phyloP scores from a whole-genome alignment of 2,113 vertebrate genomes.

The Eleginops maclovinus region DNA sequence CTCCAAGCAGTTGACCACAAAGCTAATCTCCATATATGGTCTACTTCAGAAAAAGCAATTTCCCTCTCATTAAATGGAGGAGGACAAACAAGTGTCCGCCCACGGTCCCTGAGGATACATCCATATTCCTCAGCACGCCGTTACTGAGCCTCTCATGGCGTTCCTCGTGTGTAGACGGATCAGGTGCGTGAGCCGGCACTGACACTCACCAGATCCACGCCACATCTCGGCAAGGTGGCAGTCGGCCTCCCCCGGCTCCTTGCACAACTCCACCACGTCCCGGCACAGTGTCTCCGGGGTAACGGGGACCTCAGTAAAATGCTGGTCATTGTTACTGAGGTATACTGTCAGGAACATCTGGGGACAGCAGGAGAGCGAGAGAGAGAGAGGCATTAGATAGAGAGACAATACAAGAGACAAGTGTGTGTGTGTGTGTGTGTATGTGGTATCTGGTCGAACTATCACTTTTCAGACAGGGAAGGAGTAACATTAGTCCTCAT shows the following conservation, averaged over 20 bases:
- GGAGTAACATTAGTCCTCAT: background rate
- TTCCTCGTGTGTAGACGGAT: background rate
- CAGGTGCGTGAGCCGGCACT: background rate
- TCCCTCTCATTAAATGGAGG: slow-evolving; percentile 46
- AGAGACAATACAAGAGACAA: slow-evolving; percentile 22
- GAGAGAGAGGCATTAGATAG: slow-evolving; percentile 9
- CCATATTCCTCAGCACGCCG: slow-evolving; percentile 24
- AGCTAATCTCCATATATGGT: slow-evolving; percentile 47
- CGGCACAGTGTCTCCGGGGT: slow-evolving; percentile 94
- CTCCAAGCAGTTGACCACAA: slow-evolving; percentile 36
- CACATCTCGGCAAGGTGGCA: slow-evolving; percentile 96
- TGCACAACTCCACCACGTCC: slow-evolving; percentile 97
- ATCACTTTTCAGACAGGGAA: background rate
- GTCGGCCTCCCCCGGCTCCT: slow-evolving; percentile 92
- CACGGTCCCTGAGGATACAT: slow-evolving; percentile 6
- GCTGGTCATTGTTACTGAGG: slow-evolving; percentile 98
- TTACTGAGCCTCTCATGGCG: background rate
- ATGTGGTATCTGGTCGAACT: background rate
- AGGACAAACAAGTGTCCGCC: slow-evolving; percentile 29
- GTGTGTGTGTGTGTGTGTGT: background rate
- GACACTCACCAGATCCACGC: slow-evolving; percentile 91
- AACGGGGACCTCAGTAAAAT: slow-evolving; percentile 97
- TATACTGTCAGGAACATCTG: slow-evolving; percentile 99
- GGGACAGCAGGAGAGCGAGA: background rate
- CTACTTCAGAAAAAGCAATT: slow-evolving; percentile 47